phyloP scores from a whole-genome alignment of 2,797 vertebrate genomes.

The Clarias platycephalus region DNA sequence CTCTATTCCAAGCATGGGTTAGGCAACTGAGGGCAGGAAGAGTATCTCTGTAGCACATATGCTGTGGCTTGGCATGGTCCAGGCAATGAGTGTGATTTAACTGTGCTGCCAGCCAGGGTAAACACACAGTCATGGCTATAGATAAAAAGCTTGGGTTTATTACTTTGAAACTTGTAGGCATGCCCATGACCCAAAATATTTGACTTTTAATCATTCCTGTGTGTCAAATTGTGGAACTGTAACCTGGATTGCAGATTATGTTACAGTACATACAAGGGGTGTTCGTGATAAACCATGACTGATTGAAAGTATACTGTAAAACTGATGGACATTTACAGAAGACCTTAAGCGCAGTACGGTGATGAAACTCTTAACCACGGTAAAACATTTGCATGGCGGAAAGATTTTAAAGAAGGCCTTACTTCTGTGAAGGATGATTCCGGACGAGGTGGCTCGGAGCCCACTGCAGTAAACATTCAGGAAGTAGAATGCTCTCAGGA shows the following conservation, averaged over 20 bases:
- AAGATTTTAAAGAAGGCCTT: too few species aligned
- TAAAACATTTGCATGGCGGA: too few species aligned
- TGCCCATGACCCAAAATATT: neutral
- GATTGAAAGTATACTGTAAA: too few species aligned
- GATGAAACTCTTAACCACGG: too few species aligned
- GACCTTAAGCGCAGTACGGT: too few species aligned
- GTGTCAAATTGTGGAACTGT: neutral
- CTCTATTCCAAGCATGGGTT: neutral
- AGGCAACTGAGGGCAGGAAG: constrained; percentile 4
- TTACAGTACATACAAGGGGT: neutral
- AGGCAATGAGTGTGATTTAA: neutral
- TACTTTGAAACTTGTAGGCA: neutral
- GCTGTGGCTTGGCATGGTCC: constrained; percentile 5
- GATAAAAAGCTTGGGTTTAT: constrained; percentile 46
- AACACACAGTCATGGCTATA: constrained; percentile 17
- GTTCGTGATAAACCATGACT: too few species aligned
- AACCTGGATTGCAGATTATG: neutral
- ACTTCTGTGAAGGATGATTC: too few species aligned
- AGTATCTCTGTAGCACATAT: neutral
- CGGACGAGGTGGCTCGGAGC: too few species aligned
- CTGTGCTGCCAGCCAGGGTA: constrained; percentile 1
- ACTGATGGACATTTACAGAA: too few species aligned
- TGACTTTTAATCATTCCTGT: neutral
- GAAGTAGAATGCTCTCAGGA: too few species aligned
- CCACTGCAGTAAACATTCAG: too few species aligned